Base-by-base conservation (phyloP, 2,797 vertebrate genomes). In the Melopsittacus undulatus region DNA sequence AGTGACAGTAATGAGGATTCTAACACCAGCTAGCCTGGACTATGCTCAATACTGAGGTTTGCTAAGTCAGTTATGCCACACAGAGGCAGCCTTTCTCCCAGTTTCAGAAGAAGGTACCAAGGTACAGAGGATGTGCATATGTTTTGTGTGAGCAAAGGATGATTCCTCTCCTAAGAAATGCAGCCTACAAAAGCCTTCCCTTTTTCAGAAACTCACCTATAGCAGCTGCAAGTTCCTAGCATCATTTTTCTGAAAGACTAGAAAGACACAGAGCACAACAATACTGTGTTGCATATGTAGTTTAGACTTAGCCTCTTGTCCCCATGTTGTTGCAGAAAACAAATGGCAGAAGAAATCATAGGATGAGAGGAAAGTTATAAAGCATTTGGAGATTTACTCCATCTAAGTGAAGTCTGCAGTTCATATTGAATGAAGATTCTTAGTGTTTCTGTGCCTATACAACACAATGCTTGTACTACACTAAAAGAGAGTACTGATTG, bases 71-170 rank as follows among this genome's bases (percentile, higher is more conserved):
- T 73, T 76, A 8, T 48, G 51, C 85, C 93, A 86, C 96, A 91
- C 29, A 95, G 90, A 96, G 76, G 85, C 83, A 95, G 84, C 82
- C 75, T 92, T 92, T 87, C 75, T 62, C 61, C 81, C 92, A 40
- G 24, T 51, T 84, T 63, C 59, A 62, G 30, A 70, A 84, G 72
- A 75, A 64, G 34, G 22, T 26, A 45, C 27, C 38, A 36, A 74
- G 73, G 69, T 11, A 73, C 29, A 52, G 75, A 61, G 63, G 69
- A 24, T 13, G 36, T 63, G 19, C 21, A 23, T 2, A 23, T 11
- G 1, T 21, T 27, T 80, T 68, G 32, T 64, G 34, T 62, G 83
- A 78, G 12, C 30, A 92, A 52, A 56, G 22, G 27, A 32, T 48
- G 19, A 32, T 83, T 73, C 43, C 22, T 73, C 11, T 76, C 13